phyloP scores from a whole-genome alignment of 2,888 invertebrate species.

The Octodonta nipae region DNA sequence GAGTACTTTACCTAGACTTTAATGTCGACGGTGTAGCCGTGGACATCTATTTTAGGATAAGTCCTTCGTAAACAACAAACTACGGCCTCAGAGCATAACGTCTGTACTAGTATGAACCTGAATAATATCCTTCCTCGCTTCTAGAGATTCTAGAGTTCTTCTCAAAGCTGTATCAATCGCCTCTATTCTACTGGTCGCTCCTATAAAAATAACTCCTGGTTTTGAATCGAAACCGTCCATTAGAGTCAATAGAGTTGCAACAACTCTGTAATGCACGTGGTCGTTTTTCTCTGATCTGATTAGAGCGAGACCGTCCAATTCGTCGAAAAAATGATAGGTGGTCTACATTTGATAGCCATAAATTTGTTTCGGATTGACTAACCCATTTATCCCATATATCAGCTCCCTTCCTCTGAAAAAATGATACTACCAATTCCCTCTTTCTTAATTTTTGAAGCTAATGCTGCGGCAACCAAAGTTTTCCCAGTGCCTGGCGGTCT shows the following conservation, averaged over 20 bases:
- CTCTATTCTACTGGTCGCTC: constrained; percentile 82
- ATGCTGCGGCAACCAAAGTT: constrained; percentile 32
- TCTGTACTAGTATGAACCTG: constrained; percentile 46
- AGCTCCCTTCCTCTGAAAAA: constrained; percentile 32
- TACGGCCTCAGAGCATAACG: constrained; percentile 73
- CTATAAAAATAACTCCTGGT: constrained; percentile 72
- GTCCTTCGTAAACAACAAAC: constrained; percentile 58
- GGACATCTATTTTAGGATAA: constrained; percentile 72
- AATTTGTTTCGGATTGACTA: constrained; percentile 32
- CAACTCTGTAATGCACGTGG: constrained; percentile 83
- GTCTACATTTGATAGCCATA: constrained; percentile 72
- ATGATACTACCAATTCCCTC: constrained; percentile 29
- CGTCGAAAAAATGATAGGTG: constrained; percentile 34
- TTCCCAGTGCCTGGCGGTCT: constrained; percentile 35
- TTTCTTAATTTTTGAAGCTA: constrained; percentile 30
- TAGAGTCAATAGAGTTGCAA: constrained; percentile 75
- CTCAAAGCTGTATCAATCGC: constrained; percentile 84
- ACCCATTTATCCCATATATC: constrained; percentile 34
- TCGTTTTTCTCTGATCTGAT: constrained; percentile 79
- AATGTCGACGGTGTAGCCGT: too few relatives aligned
- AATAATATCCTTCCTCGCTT: constrained; percentile 48
- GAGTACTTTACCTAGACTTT: too few relatives aligned
- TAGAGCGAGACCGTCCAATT: constrained; percentile 66
- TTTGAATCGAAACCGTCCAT: constrained; percentile 77
- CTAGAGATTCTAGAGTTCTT: constrained; percentile 58